phyloP scores from a whole-genome alignment of 2,113 vertebrate genomes.

The Spilogale gracilis region DNA sequence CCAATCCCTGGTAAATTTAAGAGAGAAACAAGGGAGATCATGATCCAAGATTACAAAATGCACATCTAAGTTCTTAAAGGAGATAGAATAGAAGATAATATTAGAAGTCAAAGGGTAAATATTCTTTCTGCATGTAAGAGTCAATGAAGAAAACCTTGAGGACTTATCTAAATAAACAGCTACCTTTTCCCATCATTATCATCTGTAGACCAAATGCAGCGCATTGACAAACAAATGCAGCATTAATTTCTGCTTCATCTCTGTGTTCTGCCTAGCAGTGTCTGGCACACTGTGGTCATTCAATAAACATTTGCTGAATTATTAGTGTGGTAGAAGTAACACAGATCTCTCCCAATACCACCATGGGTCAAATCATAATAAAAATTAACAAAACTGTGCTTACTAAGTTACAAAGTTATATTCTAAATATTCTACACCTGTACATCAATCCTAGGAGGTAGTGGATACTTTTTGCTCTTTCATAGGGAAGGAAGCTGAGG shows the following conservation, averaged over 20 bases:
- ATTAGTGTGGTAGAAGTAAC: conserved; percentile 18
- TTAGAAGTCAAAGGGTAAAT: conserved; percentile 27
- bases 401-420: conserved; percentile 16
- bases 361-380: background rate
- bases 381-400: conserved; percentile 29
- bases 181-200: background rate
- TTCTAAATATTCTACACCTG: background rate
- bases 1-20: background rate
- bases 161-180: background rate
- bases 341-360: background rate
- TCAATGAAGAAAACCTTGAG: background rate
- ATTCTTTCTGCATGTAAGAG: conserved; percentile 34
- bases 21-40: background rate
- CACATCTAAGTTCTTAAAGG: conserved; percentile 3
- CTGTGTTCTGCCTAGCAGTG: background rate
- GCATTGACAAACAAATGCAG: background rate
- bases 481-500: conserved; percentile 1
- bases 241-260: conserved; percentile 9
- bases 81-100: conserved; percentile 22
- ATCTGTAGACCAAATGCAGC: background rate
- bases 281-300: background rate
- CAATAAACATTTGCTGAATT: conserved; percentile 24
- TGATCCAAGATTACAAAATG: conserved; percentile 15
- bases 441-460: background rate
- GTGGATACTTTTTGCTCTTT: conserved; percentile 33